Conservation (phyloP, 2,113 vertebrate genomes). For the Heloderma charlesbogerti region DNA sequence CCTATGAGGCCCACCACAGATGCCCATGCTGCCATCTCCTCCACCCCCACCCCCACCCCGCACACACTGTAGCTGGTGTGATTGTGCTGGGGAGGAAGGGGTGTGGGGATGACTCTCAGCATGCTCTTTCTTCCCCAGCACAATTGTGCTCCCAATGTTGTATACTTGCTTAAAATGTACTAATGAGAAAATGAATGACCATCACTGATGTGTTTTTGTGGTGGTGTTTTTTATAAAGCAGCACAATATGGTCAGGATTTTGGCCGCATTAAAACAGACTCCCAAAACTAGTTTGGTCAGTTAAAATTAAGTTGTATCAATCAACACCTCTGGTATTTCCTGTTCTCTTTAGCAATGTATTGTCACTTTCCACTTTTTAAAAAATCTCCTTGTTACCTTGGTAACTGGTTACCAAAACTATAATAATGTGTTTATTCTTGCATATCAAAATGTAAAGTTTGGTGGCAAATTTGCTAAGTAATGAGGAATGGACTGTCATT, state of each 20-base stretch:
- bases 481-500: not conserved
- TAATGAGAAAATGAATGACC: not conserved
- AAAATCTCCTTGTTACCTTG: conserved; percentile 45
- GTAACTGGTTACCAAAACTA: conserved; percentile 43
- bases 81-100: too few relatives aligned
- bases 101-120: too few relatives aligned
- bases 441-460: not conserved
- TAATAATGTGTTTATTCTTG: not conserved
- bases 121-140: too few relatives aligned
- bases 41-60: too few relatives aligned
- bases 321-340: conserved; percentile 1
- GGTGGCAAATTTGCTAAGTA: not conserved
- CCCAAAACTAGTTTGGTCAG: conserved; percentile 3
- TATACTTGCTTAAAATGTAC: not conserved
- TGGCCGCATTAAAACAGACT: not conserved
- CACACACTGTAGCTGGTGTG: too few relatives aligned
- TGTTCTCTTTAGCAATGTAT: not conserved
- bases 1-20: too few relatives aligned
- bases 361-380: conserved; percentile 17
- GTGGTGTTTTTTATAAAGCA: not conserved
- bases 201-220: not conserved
- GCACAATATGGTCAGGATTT: not conserved
- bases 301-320: not conserved
- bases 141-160: not conserved
- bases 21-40: too few relatives aligned